A percentile compares a stretch with the other conserved stretches of the same genome.
phyloP scores from a whole-genome alignment of 2,797 vertebrate species.

The Ptychadena robeensis region DNA sequence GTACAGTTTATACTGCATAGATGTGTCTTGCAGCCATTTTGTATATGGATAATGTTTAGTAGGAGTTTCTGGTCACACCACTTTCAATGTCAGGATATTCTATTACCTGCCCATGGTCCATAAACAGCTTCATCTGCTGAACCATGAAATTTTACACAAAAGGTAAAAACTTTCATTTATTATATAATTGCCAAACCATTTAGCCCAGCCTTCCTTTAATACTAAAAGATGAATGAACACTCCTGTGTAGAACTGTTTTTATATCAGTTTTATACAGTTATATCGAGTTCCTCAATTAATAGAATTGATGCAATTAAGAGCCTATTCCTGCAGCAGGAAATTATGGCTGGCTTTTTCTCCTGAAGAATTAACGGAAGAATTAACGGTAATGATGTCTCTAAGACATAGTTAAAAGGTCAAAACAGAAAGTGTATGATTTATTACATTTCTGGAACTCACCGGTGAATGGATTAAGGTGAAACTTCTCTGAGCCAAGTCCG shows the following conservation, averaged over 20 bases:
- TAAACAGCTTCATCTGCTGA: too few relatives aligned
- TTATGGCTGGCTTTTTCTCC: constrained; percentile 15
- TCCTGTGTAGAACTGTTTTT: constrained; percentile 23
- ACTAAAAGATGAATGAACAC: neutral
- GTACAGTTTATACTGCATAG: too few relatives aligned
- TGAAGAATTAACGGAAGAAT: constrained; percentile 58
- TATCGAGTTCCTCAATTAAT: constrained; percentile 38
- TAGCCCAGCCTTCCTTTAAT: neutral
- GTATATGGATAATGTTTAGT: too few relatives aligned
- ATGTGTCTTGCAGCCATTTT: too few relatives aligned
- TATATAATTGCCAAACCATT: neutral
- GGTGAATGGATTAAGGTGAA: constrained; percentile 88
- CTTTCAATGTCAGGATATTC: too few relatives aligned
- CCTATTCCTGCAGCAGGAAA: constrained; percentile 46
- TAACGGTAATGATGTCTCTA: constrained; percentile 49
- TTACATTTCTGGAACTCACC: constrained; percentile 75
- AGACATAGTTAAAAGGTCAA: constrained; percentile 51
- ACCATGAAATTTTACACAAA: too few relatives aligned
- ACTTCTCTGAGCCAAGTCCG: constrained; percentile 87
- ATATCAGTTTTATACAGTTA: constrained; percentile 26
- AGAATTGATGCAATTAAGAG: constrained; percentile 48
- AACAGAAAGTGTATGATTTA: neutral
- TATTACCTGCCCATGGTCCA: too few relatives aligned
- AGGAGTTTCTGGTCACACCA: too few relatives aligned
- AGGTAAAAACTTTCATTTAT: too few relatives aligned